These are phyloP conservation scores for Mobula birostris DNA, from an alignment of 2,113 vertebrate species.

Conservation along the genomic window DNA sequence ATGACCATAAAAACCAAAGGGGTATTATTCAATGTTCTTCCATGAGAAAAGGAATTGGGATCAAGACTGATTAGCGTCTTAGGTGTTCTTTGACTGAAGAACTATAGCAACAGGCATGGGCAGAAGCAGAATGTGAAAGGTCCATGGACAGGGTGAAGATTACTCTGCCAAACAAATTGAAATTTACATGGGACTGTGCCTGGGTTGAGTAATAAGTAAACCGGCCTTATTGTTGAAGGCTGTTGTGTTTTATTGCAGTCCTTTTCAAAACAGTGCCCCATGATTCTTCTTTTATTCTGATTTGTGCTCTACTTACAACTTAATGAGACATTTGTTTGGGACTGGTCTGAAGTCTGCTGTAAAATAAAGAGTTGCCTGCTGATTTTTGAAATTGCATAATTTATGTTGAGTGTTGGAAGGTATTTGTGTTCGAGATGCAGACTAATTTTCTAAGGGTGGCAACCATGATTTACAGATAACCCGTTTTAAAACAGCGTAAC, in stretches of 20 bases:
- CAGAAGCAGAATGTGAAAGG: constrained; percentile 43
- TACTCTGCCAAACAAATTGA: constrained; percentile 40
- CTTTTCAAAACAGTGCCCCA: background rate
- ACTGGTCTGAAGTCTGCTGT: background rate
- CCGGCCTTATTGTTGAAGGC: background rate
- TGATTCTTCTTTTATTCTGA: background rate
- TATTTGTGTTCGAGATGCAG: background rate
- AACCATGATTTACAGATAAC: background rate
- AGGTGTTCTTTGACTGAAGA: constrained; percentile 41
- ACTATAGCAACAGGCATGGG: constrained; percentile 44
- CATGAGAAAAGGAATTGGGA: constrained; percentile 41
- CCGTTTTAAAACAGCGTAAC: background rate
- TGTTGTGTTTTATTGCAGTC: constrained; percentile 12
- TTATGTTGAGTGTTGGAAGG: background rate
- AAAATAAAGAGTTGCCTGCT: background rate
- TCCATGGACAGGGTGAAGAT: constrained; percentile 34
- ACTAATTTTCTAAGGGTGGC: background rate
- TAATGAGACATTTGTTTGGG: background rate
- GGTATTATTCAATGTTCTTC: constrained; percentile 30
- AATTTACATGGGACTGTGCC: constrained; percentile 40
- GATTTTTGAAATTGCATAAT: background rate
- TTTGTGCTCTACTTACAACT: background rate
- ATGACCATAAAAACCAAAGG: constrained; percentile 26
- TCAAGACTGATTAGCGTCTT: constrained; percentile 45
- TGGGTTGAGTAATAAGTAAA: constrained; percentile 41